Base-by-base conservation (phyloP, 2,113 vertebrate genomes). In the Elephantulus edwardii region DNA sequence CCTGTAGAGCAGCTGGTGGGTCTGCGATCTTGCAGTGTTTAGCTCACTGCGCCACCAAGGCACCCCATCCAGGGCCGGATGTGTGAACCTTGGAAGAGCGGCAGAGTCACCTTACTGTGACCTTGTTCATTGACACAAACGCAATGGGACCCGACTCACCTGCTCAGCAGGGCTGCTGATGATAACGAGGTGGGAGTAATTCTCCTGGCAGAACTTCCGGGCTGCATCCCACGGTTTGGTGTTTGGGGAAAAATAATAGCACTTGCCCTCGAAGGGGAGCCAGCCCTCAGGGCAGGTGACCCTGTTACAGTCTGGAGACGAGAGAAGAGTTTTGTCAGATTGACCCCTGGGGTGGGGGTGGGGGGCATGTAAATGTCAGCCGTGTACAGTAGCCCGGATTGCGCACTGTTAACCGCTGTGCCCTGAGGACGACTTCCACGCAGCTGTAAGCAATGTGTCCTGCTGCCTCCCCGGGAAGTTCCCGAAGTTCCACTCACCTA, bases 101-200 rank as follows among this genome's bases (percentile, higher is more conserved):
- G 40, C 22, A 17, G 40, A 11, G 19, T 40, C 46, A 24, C 35
- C 70, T 62, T 44, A 22, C 42, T 44, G 19, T 40, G 54, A 24
- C 35, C 70, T 62, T 44, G 28, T 35, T 44, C 30, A 44, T 24
- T 62, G 38, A n/a, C 62, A 35, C 5, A 40, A 76, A 9, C 33
- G 24, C 22, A 1, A 22, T 30, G 3, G 11, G n/a, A 46, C 54
- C 1, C n/a, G 4, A 3, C 89, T 94, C 77, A 95, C 95, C 35
- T 95, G 95, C 35, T 96, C 96, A 1, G 54, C 84, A 20, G 7
- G 7, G 48, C 50, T 95, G 13, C 22, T 68, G 48, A 96, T 92
- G 81, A 95, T 95, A 60, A 96, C 86, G 76, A 96, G 71, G 20
- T 96, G 96, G 14, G 96, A 94, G 44, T 92, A 94, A 56, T 90